A percentile compares a stretch with the other conserved stretches of the same genome.
Conservation (phyloP, 2,113 vertebrate species). For the Theropithecus gelada region DNA sequence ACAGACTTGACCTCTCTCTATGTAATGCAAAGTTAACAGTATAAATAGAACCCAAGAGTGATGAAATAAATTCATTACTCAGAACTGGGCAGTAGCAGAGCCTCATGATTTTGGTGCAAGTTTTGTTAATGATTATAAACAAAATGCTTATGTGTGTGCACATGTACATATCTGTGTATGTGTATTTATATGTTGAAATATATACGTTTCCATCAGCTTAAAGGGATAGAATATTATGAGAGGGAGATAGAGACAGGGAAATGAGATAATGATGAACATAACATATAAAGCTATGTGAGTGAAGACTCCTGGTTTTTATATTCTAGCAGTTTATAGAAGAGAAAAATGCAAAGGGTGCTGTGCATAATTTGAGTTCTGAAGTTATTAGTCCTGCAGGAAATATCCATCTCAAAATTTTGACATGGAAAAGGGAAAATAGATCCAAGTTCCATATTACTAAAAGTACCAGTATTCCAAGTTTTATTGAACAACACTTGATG, state of each 20-base stretch:
- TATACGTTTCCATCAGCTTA: neutral
- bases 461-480: neutral
- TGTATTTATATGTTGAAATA: neutral
- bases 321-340: conserved; percentile 9
- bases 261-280: neutral
- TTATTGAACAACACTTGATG: neutral
- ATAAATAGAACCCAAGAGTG: neutral
- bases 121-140: neutral
- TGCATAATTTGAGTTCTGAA: neutral
- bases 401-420: neutral
- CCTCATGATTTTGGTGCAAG: neutral
- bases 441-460: neutral
- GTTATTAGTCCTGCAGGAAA: neutral
- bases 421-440: neutral
- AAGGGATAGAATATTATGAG: neutral
- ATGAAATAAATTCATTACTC: conserved; percentile 7
- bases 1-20: neutral
- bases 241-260: neutral
- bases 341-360: neutral
- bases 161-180: neutral
- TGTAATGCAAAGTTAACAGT: neutral
- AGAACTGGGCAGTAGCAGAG: neutral
- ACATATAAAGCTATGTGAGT: neutral
- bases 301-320: neutral
- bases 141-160: neutral